Evolutionary conservation across 1,140 invertebrate genomes (phyloP).

Genomic region (Teleopsis dalmanni): DNA sequence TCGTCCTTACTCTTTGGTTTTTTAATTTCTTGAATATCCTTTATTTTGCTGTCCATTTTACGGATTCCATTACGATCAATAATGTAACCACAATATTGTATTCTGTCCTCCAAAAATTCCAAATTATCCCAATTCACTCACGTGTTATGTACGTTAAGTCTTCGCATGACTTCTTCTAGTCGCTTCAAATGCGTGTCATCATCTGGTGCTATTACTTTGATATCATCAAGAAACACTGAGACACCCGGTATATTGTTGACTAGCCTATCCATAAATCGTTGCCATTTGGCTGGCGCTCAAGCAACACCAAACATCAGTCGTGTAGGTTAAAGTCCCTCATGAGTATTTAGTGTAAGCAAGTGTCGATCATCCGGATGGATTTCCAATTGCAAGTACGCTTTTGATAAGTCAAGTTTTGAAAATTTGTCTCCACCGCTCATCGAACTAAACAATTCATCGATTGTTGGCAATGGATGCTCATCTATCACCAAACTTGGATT

Average conservation of each 20-base stretch:
- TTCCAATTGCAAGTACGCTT: conserved; percentile 23
- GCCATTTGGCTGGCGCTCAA: conserved; percentile 23
- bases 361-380: conserved; percentile 16
- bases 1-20: conserved; percentile 16
- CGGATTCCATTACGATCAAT: conserved; percentile 29
- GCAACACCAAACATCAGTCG: conserved; percentile 18
- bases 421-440: conserved; percentile 19
- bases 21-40: conserved; percentile 19
- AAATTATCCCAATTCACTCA: conserved; percentile 17
- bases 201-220: conserved; percentile 17
- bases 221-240: conserved; percentile 26
- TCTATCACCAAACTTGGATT: conserved; percentile 19
- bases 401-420: conserved; percentile 20
- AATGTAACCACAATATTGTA: conserved; percentile 27
- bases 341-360: conserved; percentile 20
- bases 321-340: conserved; percentile 16
- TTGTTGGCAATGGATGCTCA: conserved; percentile 23
- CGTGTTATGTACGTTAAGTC: conserved; percentile 20
- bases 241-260: conserved; percentile 17
- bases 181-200: conserved; percentile 9
- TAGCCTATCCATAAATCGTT: conserved; percentile 23
- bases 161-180: conserved; percentile 17
- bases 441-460: conserved; percentile 20
- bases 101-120: conserved; percentile 18
- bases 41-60: conserved; percentile 14